These are phyloP conservation scores for Scaptomyza montana DNA, from an alignment of 1,140 invertebrate genomes.

Conservation along the genomic window DNA sequence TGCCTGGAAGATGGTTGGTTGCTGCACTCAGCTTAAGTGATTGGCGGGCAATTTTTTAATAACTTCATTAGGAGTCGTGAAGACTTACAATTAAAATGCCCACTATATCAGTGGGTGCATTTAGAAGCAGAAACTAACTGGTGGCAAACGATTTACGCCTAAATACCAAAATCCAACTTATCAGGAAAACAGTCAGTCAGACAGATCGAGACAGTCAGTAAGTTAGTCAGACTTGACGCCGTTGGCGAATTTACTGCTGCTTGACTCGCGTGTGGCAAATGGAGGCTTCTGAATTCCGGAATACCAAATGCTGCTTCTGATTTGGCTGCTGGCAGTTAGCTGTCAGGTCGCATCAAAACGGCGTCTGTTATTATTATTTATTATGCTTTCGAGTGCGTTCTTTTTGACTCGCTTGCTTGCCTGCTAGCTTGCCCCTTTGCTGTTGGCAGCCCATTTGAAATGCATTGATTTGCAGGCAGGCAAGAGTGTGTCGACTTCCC, in stretches of 20 bases:
- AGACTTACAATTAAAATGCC: slow-evolving; percentile 62
- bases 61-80: slow-evolving; percentile 69
- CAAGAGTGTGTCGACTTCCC: not conserved
- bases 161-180: slow-evolving; percentile 4
- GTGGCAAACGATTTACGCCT: slow-evolving; percentile 7
- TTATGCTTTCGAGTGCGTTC: slow-evolving; percentile 77
- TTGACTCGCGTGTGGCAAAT: slow-evolving; percentile 58
- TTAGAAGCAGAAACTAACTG: slow-evolving; percentile 11
- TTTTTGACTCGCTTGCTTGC: slow-evolving; percentile 14
- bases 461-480: slow-evolving; percentile 52
- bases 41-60: slow-evolving; percentile 75
- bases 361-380: slow-evolving; percentile 81
- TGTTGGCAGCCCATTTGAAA: slow-evolving; percentile 73
- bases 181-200: not conserved
- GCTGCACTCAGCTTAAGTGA: too few species aligned
- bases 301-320: slow-evolving; percentile 9
- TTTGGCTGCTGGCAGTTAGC: slow-evolving; percentile 46
- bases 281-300: slow-evolving; percentile 64
- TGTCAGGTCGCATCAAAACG: slow-evolving; percentile 73
- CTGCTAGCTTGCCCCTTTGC: slow-evolving; percentile 38
- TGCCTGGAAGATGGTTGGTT: slow-evolving; percentile 17
- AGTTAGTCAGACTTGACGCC: slow-evolving; percentile 2
- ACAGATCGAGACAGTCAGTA: not conserved
- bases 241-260: slow-evolving; percentile 18
- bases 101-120: slow-evolving; percentile 42